phyloP scores from a whole-genome alignment of 2,888 invertebrate species.

The Drosophila neutralis region DNA sequence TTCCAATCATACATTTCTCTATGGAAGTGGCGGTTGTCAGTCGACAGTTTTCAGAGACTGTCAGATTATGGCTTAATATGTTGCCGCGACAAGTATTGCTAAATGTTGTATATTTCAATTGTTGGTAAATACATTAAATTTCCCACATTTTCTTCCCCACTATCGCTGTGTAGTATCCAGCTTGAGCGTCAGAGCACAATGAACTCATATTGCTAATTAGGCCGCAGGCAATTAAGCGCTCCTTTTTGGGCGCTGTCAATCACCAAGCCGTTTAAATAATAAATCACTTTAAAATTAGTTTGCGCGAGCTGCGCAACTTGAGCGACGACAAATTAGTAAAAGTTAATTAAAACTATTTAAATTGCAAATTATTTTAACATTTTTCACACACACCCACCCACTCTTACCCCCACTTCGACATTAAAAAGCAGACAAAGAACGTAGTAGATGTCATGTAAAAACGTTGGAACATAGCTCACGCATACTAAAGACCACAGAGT shows the following conservation, averaged over 20 bases:
- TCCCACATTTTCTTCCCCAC: not conserved
- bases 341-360: slow-evolving; percentile 82
- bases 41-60: slow-evolving; percentile 38
- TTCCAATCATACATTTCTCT: slow-evolving; percentile 43
- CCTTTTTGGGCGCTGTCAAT: slow-evolving; percentile 66
- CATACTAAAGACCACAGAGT: slow-evolving; percentile 28
- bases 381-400: slow-evolving; percentile 52
- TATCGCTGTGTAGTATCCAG: not conserved
- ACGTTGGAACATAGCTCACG: slow-evolving; percentile 37
- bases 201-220: slow-evolving; percentile 65
- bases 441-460: slow-evolving; percentile 59
- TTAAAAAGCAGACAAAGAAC: slow-evolving; percentile 27
- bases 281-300: slow-evolving; percentile 81
- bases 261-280: slow-evolving; percentile 78
- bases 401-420: slow-evolving; percentile 9
- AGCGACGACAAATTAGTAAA: slow-evolving; percentile 66
- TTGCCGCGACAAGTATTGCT: not conserved
- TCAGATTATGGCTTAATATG: slow-evolving; percentile 29
- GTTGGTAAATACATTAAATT: not conserved
- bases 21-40: slow-evolving; percentile 56
- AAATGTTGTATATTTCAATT: not conserved
- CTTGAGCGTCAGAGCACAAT: slow-evolving; percentile 5
- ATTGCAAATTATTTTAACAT: slow-evolving; percentile 80
- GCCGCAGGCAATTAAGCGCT: slow-evolving; percentile 56
- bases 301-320: slow-evolving; percentile 67